phyloP scores from a whole-genome alignment of 1,140 invertebrate species.

The Bombus polaris region DNA sequence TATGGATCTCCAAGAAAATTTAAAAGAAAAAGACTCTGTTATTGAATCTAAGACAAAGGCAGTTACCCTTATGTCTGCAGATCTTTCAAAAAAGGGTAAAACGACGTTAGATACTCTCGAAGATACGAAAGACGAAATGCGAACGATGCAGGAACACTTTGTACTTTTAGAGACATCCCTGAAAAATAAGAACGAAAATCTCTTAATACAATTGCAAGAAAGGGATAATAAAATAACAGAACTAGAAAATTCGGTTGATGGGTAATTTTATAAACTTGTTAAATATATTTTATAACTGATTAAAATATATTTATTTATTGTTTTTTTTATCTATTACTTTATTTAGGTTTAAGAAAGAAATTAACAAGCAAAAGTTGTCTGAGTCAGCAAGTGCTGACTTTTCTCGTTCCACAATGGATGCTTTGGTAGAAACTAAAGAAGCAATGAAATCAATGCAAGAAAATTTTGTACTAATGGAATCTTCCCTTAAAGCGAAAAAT shows the following conservation, averaged over 20 bases:
- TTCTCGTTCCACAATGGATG: constrained; percentile 80
- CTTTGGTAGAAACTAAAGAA: constrained; percentile 83
- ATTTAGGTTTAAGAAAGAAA: constrained; percentile 71
- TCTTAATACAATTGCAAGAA: constrained; percentile 82
- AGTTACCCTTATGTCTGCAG: constrained; percentile 89
- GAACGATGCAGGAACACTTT: constrained; percentile 91
- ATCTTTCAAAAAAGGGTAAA: constrained; percentile 88
- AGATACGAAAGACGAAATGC: constrained; percentile 91
- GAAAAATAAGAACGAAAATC: constrained; percentile 85
- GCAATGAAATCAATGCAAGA: constrained; percentile 85
- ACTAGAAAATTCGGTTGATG: constrained; percentile 75
- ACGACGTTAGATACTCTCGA: constrained; percentile 88
- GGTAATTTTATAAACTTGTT: constrained; percentile 62
- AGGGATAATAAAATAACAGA: constrained; percentile 84
- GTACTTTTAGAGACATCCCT: constrained; percentile 87
- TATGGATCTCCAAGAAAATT: constrained; percentile 89
- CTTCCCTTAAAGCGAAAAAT: constrained; percentile 77
- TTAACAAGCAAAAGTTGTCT: constrained; percentile 72
- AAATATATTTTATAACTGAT: not conserved
- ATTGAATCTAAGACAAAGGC: constrained; percentile 93
- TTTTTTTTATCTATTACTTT: constrained; percentile 7
- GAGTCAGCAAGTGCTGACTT: constrained; percentile 72
- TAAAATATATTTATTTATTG: not conserved
- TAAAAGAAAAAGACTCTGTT: constrained; percentile 93
- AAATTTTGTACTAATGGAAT: constrained; percentile 84